These are phyloP conservation scores for Ageneiosus marmoratus DNA, from an alignment of 2,113 vertebrate species.

Conservation along the genomic window DNA sequence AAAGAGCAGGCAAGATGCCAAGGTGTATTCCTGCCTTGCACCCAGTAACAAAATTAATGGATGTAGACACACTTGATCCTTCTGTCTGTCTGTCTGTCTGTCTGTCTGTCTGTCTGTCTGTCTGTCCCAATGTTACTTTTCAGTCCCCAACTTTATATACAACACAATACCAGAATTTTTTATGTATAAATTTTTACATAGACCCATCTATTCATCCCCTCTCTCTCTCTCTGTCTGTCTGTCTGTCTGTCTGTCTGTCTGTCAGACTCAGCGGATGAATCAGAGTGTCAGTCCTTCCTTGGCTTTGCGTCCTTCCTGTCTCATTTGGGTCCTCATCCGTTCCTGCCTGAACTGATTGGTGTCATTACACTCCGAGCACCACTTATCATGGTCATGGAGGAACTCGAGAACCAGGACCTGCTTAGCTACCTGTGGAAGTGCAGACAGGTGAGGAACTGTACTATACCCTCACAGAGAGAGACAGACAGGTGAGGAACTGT, in stretches of 20 bases:
- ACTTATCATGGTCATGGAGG: conserved; percentile 75
- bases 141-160: neutral
- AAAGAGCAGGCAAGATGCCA: neutral
- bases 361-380: conserved; percentile 74
- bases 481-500: conserved; percentile 63
- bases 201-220: neutral
- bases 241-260: neutral
- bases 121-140: neutral
- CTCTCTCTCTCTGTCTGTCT: neutral
- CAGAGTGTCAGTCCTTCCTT: conserved; percentile 71
- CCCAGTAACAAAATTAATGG: neutral
- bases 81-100: neutral
- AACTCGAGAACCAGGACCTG: conserved; percentile 76
- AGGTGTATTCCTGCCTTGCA: neutral
- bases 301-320: conserved; percentile 75
- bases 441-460: conserved; percentile 63
- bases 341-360: conserved; percentile 75
- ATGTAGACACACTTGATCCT: neutral
- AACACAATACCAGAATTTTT: neutral
- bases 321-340: conserved; percentile 76
- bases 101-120: neutral
- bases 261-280: conserved; percentile 69
- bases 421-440: conserved; percentile 75
- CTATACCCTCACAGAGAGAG: neutral
- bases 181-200: neutral